Evolutionary conservation across 1,140 invertebrate genomes (phyloP), one percentile per base, ranked within the genome.

Genomic region (Meloidogyne floridensis): DNA sequence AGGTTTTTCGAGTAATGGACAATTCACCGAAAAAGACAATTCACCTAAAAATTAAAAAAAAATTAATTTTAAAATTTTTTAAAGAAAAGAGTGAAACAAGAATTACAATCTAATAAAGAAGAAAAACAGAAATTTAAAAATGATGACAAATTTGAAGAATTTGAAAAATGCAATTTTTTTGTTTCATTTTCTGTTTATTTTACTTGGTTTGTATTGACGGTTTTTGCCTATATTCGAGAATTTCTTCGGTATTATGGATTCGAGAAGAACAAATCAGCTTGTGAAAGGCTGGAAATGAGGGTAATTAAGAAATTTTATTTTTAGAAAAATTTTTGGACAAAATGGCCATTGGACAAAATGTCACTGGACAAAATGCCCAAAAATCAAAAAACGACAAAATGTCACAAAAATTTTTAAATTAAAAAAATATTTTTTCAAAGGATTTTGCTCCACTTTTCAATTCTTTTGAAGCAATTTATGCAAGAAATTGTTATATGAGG

Each of bases 401-500:
- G 6, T 1, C 10, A 15, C 2, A 4, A 18, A 18, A 9, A 3
- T 32, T 51, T 15, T 32, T 32, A 18, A 43, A 43, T 75, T 75
- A 3, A 59, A 15, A 32, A 20, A 69, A 51, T 20, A 51, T 20
- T 11, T 32, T 53, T 11, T 82, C 86, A 51, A 83, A 92, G 91
- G 90, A 90, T 69, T 92, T 92, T 89, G 91, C 91, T 47, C 92
- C 92, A 42, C 86, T 92, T n/a, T 92, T 90, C 85, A 91, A 90
- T 83, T 91, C 90, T 75, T 92, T 91, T 87, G 92, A 92, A 83
- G 91, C 91, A 80, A 91, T 92, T 84, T 92, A 92, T 86, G 91
- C 91, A 7, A 81, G 92, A 70, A 92, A 92, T 83, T 87, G 92
- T 73, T 92, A 92, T 85, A 88, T 90, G 43, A 84, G 92, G 77